Base-by-base conservation (phyloP, 1,140 invertebrate species). In the Drosophila fuyamai region DNA sequence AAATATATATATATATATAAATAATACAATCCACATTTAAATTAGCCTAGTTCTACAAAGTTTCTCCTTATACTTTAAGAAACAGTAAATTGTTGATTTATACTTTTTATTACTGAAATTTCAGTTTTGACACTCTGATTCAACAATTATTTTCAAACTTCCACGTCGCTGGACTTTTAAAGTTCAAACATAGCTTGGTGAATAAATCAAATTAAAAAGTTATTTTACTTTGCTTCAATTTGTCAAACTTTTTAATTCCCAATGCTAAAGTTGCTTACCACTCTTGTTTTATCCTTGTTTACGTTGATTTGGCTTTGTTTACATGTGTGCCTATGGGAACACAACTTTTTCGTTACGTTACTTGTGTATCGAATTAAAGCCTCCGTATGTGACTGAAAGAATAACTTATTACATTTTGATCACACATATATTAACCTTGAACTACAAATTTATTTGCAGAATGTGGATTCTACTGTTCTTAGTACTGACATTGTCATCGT, bases 401-500 rank as follows among this genome's bases (percentile, higher is more conserved):
- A 27, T 35, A 13, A 57, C 16, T 10, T 35, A 12, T 14, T 43
- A 43, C 6, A 41, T 43, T 27, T 16, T 46, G 10, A 29, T 40
- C 27, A 5, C 8, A 38, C 1, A 36, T 36, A n/a, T 16, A 44
- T 18, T 63, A 5, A 51, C 48, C n/a, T 32, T 32, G n/a, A 35
- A 29, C 16, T 16, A 8, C 27, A 35, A 10, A 48, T 9, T 48
- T 38, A 14, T 53, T 61, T 60, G 8, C 48, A 84, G 81, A 84
- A 68, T 51, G 8, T 57, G 5, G 81, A 83, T 12, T 76, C 61
- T 7, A 60, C 81, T 0, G 29, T 84, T 2, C 65, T 83, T 9
- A 80, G 56, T 38, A 83, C 81, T 13, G 82, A 84, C 36, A 83
- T 84, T 57, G 81, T 83, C 14, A 83, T 83, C 10, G 76, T 83